Percentiles rank a stretch among this genome's conserved stretches.
phyloP scores from a whole-genome alignment of 2,797 vertebrate genomes.

The Leuciscus waleckii region DNA sequence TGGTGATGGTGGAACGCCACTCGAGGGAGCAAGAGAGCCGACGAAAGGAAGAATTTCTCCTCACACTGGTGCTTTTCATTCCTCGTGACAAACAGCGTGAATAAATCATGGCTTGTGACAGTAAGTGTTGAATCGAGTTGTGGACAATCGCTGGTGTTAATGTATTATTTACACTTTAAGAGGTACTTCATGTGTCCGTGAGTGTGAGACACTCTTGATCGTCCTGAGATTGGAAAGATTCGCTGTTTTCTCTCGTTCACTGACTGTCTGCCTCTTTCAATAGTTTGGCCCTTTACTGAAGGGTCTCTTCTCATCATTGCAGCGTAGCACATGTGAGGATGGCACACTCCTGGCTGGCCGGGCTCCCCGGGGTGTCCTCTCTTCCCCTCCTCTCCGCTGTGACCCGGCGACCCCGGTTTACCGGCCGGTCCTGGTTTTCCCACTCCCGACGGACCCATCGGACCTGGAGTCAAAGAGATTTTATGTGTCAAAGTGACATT shows the following conservation, averaged over 20 bases:
- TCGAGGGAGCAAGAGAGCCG: conserved; percentile 51
- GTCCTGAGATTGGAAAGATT: conserved; percentile 92
- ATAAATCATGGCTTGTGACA: conserved; percentile 26
- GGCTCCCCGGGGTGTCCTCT: conserved; percentile 85
- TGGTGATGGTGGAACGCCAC: conserved; percentile 50
- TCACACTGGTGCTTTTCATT: conserved; percentile 54
- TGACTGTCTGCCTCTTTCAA: conserved; percentile 72
- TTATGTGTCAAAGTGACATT: not conserved
- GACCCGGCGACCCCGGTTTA: conserved; percentile 85
- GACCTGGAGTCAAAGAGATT: conserved; percentile 76
- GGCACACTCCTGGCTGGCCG: conserved; percentile 90
- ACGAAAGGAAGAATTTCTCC: conserved; percentile 26
- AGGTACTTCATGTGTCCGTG: conserved; percentile 83
- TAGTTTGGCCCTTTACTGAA: conserved; percentile 96
- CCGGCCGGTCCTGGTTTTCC: conserved; percentile 87
- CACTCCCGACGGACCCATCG: conserved; percentile 86
- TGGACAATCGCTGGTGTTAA: conserved; percentile 12
- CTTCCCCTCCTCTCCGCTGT: conserved; percentile 86
- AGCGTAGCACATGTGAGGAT: conserved; percentile 91
- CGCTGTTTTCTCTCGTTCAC: conserved; percentile 66
- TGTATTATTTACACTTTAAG: conserved; percentile 66
- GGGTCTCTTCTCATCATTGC: conserved; percentile 88
- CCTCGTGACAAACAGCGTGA: conserved; percentile 5
- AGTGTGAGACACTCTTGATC: conserved; percentile 79
- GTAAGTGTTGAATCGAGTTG: conserved; percentile 22